These are phyloP conservation scores for Erannis defoliaria DNA, from an alignment of 2,888 invertebrate species.

Conservation along the genomic window DNA sequence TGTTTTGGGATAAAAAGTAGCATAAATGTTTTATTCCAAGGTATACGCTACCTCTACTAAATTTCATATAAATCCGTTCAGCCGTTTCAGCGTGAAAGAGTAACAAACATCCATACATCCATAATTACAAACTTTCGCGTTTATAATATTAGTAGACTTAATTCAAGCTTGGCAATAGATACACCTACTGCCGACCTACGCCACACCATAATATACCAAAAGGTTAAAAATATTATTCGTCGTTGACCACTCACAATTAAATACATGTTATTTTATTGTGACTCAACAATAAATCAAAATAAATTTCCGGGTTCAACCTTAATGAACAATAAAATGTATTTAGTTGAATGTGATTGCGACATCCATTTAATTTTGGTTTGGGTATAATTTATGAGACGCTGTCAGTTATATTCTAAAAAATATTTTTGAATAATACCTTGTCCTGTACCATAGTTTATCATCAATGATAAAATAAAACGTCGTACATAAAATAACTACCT, in stretches of 20 bases:
- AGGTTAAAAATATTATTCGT: background rate
- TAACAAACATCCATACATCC: no score
- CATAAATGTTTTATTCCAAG: no score
- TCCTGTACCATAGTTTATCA: background rate
- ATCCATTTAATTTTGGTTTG: background rate
- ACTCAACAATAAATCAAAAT: conserved; percentile 5
- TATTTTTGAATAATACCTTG: background rate
- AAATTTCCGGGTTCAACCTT: conserved; percentile 3
- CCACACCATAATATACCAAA: background rate
- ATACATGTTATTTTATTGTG: no score
- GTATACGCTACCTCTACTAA: no score
- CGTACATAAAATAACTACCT: no score
- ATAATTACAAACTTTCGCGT: no score
- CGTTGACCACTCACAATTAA: background rate
- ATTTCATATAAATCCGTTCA: no score
- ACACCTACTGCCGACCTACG: background rate
- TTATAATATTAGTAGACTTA: no score
- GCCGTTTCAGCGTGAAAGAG: no score
- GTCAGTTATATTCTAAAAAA: no score
- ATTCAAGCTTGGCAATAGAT: background rate
- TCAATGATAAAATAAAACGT: no score
- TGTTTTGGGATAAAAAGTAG: no score
- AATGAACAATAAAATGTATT: background rate
- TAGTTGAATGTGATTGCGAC: background rate
- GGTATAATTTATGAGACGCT: background rate